Evolutionary conservation across 2,888 invertebrate species (phyloP), one percentile per base, ranked within the genome.

Genomic region (Hesperia comma): DNA sequence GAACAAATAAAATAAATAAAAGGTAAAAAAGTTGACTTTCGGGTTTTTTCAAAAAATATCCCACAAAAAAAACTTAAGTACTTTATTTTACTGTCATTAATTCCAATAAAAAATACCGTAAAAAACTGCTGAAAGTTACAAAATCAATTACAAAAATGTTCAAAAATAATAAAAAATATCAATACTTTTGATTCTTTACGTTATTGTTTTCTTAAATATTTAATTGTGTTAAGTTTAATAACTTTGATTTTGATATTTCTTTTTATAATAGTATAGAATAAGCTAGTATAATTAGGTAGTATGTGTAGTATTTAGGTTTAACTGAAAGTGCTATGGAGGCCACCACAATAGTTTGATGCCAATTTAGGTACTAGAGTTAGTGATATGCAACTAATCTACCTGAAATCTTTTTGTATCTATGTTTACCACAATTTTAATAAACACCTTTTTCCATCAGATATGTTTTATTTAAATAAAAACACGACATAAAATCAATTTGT

Each of bases 401-500:
- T 63, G 63, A 57, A 51, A 51, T 56, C 40, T 41, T 64, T 63
- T 58, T 64, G 17, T 40, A 58, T 41, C 57, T 53, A 53, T 12
- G 33, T 60, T 61, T 67, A 61, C 55, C 19, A 69, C 15, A n/a
- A 53, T 68, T 56, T 63, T 63, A 63, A 51, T 68, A 64, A 63
- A 68, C 55, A 64, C 61, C 54, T 40, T 60, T 26, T 60, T 57
- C 32, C 14, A 14, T 10, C n/a, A 51, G 33, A 57, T 7, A 8
- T 46, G 0, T n/a, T 41, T 26, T 61, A 26, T 26, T 26, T 64
- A 32, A 66, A 60, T 51, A 17, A 66, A 66, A 66, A 43, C 41
- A 51, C 32, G 33, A 19, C 6, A 41, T 33, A 17, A 41, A 54
- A 77, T 51, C 74, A 76, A 74, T 74, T 14, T 72, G 70, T 80